Percentiles rank a stretch among this genome's conserved stretches.
Evolutionary conservation across 1,140 invertebrate genomes (phyloP).

Genomic region (Scaptomyza graminum): DNA sequence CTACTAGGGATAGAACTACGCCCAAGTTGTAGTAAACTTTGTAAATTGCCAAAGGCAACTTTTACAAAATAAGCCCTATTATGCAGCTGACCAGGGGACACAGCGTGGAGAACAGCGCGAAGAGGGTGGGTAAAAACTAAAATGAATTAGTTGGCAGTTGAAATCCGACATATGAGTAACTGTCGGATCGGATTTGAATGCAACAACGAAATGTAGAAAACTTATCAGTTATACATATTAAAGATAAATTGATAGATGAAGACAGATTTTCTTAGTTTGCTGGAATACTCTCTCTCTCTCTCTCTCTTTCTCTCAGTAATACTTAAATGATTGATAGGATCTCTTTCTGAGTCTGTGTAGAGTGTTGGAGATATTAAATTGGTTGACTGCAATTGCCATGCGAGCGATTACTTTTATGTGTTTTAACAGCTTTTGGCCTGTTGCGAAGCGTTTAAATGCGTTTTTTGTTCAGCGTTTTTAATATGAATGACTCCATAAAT

Average conservation of each 20-base stretch:
- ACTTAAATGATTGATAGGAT: constrained; percentile 18
- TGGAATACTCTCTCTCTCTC: not conserved
- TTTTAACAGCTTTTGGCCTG: constrained; percentile 34
- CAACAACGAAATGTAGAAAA: not conserved
- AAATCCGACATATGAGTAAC: constrained; percentile 46
- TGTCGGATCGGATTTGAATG: constrained; percentile 35
- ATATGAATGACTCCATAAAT: constrained; percentile 82
- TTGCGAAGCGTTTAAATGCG: constrained; percentile 69
- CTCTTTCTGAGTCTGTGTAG: not conserved
- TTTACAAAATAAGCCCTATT: constrained; percentile 76
- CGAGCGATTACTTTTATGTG: constrained; percentile 38
- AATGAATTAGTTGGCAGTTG: constrained; percentile 51
- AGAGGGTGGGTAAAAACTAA: constrained; percentile 22
- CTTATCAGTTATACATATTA: constrained; percentile 1
- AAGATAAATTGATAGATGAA: constrained; percentile 19
- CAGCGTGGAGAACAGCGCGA: constrained; percentile 11
- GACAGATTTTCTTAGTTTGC: constrained; percentile 14
- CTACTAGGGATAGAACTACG: constrained; percentile 24
- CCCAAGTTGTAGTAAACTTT: constrained; percentile 70
- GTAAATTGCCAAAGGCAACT: constrained; percentile 76
- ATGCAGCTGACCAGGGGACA: constrained; percentile 46
- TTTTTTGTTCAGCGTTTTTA: constrained; percentile 70
- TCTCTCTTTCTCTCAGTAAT: no score
- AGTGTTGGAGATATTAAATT: constrained; percentile 18
- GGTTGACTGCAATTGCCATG: constrained; percentile 28